phyloP scores from a whole-genome alignment of 2,797 vertebrate species.

The Loriculus beryllinus region DNA sequence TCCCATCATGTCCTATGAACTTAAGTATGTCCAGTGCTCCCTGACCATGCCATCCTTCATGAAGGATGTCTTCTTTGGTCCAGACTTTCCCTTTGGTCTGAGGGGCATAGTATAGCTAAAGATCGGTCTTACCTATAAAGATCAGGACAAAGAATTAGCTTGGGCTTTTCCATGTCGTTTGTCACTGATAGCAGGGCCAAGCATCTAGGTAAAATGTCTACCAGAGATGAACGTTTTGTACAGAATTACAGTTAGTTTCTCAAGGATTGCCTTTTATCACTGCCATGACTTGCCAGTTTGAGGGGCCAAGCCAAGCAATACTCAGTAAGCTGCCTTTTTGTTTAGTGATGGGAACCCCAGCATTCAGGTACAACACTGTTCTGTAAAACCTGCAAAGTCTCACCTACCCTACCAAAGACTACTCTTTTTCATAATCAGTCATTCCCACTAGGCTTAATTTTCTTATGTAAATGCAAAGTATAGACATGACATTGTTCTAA shows the following conservation, averaged over 20 bases:
- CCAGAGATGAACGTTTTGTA: not conserved
- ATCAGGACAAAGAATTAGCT: not conserved
- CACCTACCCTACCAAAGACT: not conserved
- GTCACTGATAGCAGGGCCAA: not conserved
- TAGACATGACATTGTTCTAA: not conserved
- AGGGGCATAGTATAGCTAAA: not conserved
- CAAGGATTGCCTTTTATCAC: not conserved
- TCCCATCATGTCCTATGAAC: not conserved
- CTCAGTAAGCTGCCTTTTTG: not conserved
- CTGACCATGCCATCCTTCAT: not conserved
- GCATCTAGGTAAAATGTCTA: not conserved
- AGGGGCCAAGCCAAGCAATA: not conserved
- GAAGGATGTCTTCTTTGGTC: not conserved
- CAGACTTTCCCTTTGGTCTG: not conserved
- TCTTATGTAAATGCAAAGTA: not conserved
- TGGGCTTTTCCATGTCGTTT: not conserved
- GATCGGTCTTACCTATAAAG: not conserved
- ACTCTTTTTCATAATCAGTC: not conserved
- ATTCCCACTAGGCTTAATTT: not conserved
- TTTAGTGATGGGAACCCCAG: rapidly evolving
- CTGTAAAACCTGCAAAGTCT: not conserved
- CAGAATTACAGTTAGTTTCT: not conserved
- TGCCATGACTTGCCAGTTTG: not conserved
- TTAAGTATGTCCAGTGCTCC: not conserved
- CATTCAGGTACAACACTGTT: not conserved